Evolutionary conservation across 2,797 vertebrate species (phyloP).

Genomic region (Setipinna tenuifilis): DNA sequence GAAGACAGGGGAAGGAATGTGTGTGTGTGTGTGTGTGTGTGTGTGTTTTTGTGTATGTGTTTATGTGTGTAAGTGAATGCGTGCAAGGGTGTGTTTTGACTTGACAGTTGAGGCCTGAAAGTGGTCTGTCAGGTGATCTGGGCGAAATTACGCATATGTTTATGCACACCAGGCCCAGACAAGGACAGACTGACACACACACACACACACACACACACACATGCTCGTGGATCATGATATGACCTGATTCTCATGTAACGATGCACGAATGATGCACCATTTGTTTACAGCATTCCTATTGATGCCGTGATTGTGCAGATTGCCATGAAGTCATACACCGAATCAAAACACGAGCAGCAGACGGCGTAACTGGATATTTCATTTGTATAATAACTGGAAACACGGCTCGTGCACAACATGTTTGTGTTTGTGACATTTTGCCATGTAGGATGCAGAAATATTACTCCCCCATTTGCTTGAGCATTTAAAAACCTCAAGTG

Average conservation of each 20-base stretch:
- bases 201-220: not conserved
- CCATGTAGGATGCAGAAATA: not conserved
- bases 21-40: constrained; percentile 4
- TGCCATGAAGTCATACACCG: constrained; percentile 10
- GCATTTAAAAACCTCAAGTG: constrained; percentile 18
- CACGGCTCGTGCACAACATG: not conserved
- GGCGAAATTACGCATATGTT: not conserved
- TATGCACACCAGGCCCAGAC: not conserved
- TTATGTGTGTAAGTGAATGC: not conserved
- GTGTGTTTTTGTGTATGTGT: not conserved
- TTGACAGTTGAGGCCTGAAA: constrained; percentile 17
- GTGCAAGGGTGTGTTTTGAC: not conserved
- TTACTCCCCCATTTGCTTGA: not conserved
- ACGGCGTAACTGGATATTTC: not conserved
- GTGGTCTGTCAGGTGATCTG: not conserved
- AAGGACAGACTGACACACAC: not conserved
- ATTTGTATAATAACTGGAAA: constrained; percentile 21
- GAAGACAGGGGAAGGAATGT: not conserved
- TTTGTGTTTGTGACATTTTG: constrained; percentile 20
- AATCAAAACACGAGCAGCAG: not conserved
- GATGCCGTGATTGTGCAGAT: constrained; percentile 1
- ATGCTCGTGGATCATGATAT: not conserved
- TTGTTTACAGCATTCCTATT: not conserved
- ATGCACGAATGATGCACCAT: not conserved
- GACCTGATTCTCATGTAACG: not conserved